Base-by-base conservation (phyloP, 2,113 vertebrate genomes). In the Carassius carassius region DNA sequence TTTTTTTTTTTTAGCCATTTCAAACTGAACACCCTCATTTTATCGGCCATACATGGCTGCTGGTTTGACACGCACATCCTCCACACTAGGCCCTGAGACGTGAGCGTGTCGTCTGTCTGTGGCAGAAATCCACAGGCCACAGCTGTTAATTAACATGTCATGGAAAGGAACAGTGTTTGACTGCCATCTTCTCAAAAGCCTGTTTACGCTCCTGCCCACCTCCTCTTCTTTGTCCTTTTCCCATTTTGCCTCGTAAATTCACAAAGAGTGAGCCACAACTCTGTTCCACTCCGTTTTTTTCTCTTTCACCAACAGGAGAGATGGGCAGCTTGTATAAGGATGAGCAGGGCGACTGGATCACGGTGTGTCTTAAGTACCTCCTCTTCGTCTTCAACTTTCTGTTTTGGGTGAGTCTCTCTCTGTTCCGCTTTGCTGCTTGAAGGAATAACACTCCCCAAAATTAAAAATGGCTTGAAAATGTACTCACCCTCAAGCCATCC, bases 321-420 rank as follows among this genome's bases (percentile, higher is more conserved):
- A 96, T 96, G 96, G 92, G 93, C 4, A 93, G 88, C 5, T 87
- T 83, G 75, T 93, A 93, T 85, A 96, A 96, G 89, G 92, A 92
- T 0, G 92, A 95, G 32, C 94, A 94, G 88, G 94, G 93, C 0
- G 95, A 96, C 91, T 96, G 95, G 93, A 81, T 95, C 85, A 94
- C 93, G 0, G 90, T 95, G 86, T 96, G 95, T 84, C 91, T 97
- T 86, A 97, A 97, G 90, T 96, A 96, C 86, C 90, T 97, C 37
- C 95, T 97, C 35, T 96, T 97, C 82, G 75, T 95, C 58, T 96
- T 97, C 89, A 97, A 97, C 91, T 96, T 97, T 89, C 92, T 97
- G 85, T 97, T 97, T 89, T 97, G 96, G 96, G 96, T 97, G 90
- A 96, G 95, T 94, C 62, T 96, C 90, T 94, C 62, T 96, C 90